Evolutionary conservation across 2,888 invertebrate species (phyloP), one percentile per base, ranked within the genome.

Genomic region (Heliconius hortense): DNA sequence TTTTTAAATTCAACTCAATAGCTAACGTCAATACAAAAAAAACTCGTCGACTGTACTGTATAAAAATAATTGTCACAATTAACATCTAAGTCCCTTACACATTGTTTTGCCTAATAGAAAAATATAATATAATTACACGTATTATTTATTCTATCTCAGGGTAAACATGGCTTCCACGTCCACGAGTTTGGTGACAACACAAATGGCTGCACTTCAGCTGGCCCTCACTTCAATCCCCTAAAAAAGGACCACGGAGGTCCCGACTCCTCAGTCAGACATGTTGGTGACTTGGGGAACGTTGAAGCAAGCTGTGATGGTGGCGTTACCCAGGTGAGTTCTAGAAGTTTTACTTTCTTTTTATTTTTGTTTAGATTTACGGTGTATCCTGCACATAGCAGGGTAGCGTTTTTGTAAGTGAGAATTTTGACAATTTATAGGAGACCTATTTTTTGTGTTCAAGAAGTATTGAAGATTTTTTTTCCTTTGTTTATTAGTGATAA

Each of bases 111-210:
- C 0, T 43, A 48, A 48, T 18, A 18, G 2, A 18, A 48, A 1
- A 48, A 48, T 48, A 48, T 18, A 48, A 48, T 21, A 7, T 48
- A 48, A 48, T 48, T 48, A 48, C 0, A 21, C 48, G 21, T 48
- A n/a, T 10, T 18, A n/a, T 10, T 56, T n/a, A 53, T 3, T 10
- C n/a, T 3, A 56, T 7, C 21, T 66, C 70, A 94, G 94, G 94
- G 94, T 69, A 85, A 88, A 77, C 97, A 98, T 86, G 98, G 98
- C 31, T 98, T 99, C 94, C 99, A 99, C 87, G 96, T 99, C 78
- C 99, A 99, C 88, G 98, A 99, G 93, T 99, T 98, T 87, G 99
- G 99, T 0, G 99, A 99, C 91, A 98, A 97, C 86, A 98, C 98
- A 43, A 98, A 99, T 87, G 98, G 98, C 1, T 99, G 99, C 90